Evolutionary conservation across 2,888 invertebrate genomes (phyloP).

Genomic region (Masnerella sp.): DNA sequence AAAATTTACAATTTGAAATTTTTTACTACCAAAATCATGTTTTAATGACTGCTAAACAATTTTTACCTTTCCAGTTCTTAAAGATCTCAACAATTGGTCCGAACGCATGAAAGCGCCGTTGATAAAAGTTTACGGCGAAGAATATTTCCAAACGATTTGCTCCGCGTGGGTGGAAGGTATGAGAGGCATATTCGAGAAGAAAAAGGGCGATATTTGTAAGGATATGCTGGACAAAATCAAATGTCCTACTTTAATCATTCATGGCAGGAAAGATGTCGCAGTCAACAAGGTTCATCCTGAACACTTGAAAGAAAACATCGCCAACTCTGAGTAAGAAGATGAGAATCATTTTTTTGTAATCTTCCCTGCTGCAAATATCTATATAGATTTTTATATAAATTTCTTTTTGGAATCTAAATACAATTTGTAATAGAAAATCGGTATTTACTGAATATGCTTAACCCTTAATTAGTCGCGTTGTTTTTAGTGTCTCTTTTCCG

Average conservation of each 20-base stretch:
- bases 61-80: constrained; percentile 79
- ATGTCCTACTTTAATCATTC: constrained; percentile 89
- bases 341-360: no score
- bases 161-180: constrained; percentile 85
- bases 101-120: constrained; percentile 86
- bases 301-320: constrained; percentile 84
- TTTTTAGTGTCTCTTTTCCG: no score
- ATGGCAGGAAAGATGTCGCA: constrained; percentile 90
- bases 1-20: no score
- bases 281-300: constrained; percentile 86
- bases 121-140: constrained; percentile 85
- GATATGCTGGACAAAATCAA: constrained; percentile 81
- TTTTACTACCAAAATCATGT: no score
- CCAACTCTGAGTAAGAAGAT: constrained; percentile 83
- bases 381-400: no score
- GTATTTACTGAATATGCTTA: no score
- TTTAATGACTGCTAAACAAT: background rate
- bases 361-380: no score
- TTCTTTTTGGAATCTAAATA: no score
- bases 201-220: constrained; percentile 86
- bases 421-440: no score
- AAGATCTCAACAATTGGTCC: constrained; percentile 88
- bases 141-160: constrained; percentile 85
- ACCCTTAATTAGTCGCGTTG: no score
- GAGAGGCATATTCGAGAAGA: constrained; percentile 79